These are phyloP conservation scores for Pimephales promelas DNA, from an alignment of 2,113 vertebrate genomes.

Conservation along the genomic window DNA sequence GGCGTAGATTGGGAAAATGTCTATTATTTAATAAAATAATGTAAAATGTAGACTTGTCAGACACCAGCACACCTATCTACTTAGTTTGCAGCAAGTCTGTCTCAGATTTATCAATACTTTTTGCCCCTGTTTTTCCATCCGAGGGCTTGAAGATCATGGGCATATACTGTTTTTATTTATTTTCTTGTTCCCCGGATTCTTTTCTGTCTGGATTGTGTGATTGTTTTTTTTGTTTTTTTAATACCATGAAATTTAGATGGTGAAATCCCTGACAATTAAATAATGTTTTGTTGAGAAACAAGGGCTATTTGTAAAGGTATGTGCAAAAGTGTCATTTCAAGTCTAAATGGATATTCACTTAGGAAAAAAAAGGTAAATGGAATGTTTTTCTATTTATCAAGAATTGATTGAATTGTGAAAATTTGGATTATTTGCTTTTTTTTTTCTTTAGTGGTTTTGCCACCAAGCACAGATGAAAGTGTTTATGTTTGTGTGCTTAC, in stretches of 20 bases:
- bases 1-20: background rate
- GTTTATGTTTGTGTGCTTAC: background rate
- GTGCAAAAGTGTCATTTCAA: background rate
- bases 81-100: background rate
- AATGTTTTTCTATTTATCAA: background rate
- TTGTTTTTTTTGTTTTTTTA: background rate
- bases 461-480: background rate
- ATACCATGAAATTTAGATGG: background rate
- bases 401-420: background rate
- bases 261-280: background rate
- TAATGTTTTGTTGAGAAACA: background rate
- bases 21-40: too few species aligned
- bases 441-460: background rate
- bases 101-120: background rate
- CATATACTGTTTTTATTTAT: background rate
- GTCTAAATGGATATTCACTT: background rate
- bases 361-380: background rate
- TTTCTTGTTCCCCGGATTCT: background rate
- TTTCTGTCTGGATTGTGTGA: background rate
- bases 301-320: background rate
- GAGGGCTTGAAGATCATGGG: background rate
- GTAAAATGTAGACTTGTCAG: background rate
- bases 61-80: background rate
- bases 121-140: background rate
- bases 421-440: background rate